Percentiles rank a stretch among this genome's conserved stretches.
phyloP scores from a whole-genome alignment of 2,888 invertebrate genomes.

The Ypsolopha sequella region DNA sequence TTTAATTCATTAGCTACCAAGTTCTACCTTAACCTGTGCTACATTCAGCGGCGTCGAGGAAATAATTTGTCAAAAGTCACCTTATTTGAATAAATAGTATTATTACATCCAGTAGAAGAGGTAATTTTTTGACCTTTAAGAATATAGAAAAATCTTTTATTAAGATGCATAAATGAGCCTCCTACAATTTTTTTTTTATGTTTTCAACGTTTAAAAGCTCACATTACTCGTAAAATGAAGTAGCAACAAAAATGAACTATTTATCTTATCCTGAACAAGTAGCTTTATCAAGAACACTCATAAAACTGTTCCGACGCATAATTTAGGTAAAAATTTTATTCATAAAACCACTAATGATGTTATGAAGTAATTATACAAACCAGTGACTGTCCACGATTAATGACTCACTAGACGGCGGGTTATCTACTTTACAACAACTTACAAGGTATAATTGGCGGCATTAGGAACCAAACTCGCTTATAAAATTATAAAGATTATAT shows the following conservation, averaged over 20 bases:
- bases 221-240: too few species aligned
- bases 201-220: too few species aligned
- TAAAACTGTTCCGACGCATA: constrained; percentile 30
- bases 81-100: constrained; percentile 19
- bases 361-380: constrained; percentile 36
- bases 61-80: constrained; percentile 13
- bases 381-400: constrained; percentile 19
- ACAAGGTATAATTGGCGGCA: constrained; percentile 15
- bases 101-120: neutral
- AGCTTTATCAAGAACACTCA: constrained; percentile 14
- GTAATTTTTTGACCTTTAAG: neutral
- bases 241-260: constrained; percentile 18
- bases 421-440: constrained; percentile 13
- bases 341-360: constrained; percentile 33
- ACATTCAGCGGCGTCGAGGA: constrained; percentile 13
- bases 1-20: constrained; percentile 50
- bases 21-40: constrained; percentile 17
- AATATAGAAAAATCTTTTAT: too few species aligned
- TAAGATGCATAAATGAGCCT: too few species aligned
- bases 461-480: constrained; percentile 8
- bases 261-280: constrained; percentile 40
- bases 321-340: constrained; percentile 8
- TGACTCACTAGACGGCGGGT: constrained; percentile 12
- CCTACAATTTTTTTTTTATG: too few species aligned
- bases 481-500: neutral